phyloP scores from a whole-genome alignment of 2,888 invertebrate species.

The Ecdyonurus torrentis region DNA sequence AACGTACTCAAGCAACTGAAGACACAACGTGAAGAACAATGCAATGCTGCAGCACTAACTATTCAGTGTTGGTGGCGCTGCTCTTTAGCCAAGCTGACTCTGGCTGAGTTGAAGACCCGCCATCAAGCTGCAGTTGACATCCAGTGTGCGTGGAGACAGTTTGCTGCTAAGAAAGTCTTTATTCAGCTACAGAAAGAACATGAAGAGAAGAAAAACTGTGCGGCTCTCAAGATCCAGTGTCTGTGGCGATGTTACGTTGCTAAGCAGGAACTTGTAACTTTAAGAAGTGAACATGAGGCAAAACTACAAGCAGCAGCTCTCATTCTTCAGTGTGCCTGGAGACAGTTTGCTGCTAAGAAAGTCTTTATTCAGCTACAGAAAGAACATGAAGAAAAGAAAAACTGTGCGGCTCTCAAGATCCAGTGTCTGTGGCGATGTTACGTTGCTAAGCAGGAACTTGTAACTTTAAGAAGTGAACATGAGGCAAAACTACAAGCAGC shows the following conservation, averaged over 20 bases:
- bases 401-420: background rate
- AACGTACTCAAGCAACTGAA: background rate
- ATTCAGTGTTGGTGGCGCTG: background rate
- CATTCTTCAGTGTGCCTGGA: conserved; percentile 1
- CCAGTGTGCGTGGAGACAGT: background rate
- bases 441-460: background rate
- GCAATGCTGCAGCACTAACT: conserved; percentile 26
- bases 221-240: conserved; percentile 30
- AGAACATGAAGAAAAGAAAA: background rate
- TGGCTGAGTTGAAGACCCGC: background rate
- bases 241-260: background rate
- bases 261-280: background rate
- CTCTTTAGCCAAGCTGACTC: background rate
- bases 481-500: background rate
- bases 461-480: background rate
- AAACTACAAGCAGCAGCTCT: background rate
- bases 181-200: background rate
- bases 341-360: background rate
- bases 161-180: background rate
- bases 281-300: background rate
- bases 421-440: background rate
- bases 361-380: background rate
- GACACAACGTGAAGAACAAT: conserved; percentile 28
- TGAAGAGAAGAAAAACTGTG: conserved; percentile 25
- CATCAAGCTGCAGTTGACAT: background rate